These are phyloP conservation scores for Chrysolina oricalcia DNA, from an alignment of 2,888 invertebrate genomes.

Conservation along the genomic window DNA sequence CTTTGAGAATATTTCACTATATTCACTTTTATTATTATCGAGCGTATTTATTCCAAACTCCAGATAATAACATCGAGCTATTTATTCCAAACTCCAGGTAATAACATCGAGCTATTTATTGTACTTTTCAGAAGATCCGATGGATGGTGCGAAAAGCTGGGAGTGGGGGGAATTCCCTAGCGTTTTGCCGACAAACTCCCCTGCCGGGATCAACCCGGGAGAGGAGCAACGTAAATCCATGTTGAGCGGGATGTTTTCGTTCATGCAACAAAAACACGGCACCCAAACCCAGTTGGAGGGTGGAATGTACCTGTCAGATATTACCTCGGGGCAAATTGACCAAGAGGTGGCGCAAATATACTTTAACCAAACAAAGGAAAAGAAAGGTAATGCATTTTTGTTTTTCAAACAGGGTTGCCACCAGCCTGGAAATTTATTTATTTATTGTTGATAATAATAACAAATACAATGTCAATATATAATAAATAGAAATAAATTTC, in stretches of 20 bases:
- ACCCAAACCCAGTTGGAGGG: constrained; percentile 72
- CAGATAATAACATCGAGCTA: no score
- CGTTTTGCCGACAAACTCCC: constrained; percentile 62
- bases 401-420: background rate
- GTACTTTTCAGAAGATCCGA: constrained; percentile 58
- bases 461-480: no score
- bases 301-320: constrained; percentile 93
- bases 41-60: no score
- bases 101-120: background rate
- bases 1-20: no score
- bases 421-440: no score
- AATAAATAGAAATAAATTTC: no score
- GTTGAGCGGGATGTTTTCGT: constrained; percentile 93
- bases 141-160: constrained; percentile 80
- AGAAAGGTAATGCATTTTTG: constrained; percentile 60
- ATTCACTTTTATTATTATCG: no score
- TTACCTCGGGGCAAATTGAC: constrained; percentile 91
- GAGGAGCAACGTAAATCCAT: constrained; percentile 76
- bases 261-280: constrained; percentile 83
- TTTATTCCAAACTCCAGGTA: no score
- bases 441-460: no score
- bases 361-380: constrained; percentile 75
- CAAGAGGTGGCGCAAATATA: constrained; percentile 94
- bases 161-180: constrained; percentile 91
- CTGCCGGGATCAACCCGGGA: constrained; percentile 58